phyloP scores from a whole-genome alignment of 2,888 invertebrate genomes.

The Selenia dentaria region DNA sequence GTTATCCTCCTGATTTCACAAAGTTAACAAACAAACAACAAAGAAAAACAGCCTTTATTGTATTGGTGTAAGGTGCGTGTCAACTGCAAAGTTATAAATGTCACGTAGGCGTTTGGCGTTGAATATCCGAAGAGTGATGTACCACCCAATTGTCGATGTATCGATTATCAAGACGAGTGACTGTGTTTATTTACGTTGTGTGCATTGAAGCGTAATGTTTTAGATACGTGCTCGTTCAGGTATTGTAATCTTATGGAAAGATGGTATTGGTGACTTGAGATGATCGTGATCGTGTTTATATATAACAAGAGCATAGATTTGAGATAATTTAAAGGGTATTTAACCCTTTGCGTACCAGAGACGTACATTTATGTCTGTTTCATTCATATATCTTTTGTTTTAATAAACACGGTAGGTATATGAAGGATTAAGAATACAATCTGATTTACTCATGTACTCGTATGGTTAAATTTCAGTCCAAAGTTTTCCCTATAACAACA shows the following conservation, averaged over 20 bases:
- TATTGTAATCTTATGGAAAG: conserved; percentile 18
- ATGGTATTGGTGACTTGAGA: background rate
- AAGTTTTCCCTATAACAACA: too few relatives aligned
- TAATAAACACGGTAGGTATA: too few relatives aligned
- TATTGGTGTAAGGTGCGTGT: conserved; percentile 16
- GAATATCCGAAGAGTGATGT: conserved; percentile 60
- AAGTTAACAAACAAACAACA: conserved; percentile 35
- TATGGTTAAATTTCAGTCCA: too few relatives aligned
- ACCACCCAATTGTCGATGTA: conserved; percentile 45
- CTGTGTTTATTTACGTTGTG: conserved; percentile 54
- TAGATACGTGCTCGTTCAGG: conserved; percentile 32
- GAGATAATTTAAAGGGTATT: too few relatives aligned
- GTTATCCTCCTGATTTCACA: conserved; percentile 50
- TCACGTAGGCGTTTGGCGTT: conserved; percentile 48
- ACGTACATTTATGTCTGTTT: too few relatives aligned
- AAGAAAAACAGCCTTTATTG: conserved; percentile 31
- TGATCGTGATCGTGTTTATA: too few relatives aligned
- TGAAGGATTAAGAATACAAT: too few relatives aligned
- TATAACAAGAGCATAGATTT: background rate
- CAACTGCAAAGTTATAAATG: conserved; percentile 33
- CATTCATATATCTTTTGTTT: too few relatives aligned
- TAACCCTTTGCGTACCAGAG: too few relatives aligned
- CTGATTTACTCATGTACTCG: too few relatives aligned
- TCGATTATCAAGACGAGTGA: conserved; percentile 57
- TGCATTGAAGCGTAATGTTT: conserved; percentile 44